Conservation (phyloP, 2,888 invertebrate genomes). For the Falcaria lacertinaria region DNA sequence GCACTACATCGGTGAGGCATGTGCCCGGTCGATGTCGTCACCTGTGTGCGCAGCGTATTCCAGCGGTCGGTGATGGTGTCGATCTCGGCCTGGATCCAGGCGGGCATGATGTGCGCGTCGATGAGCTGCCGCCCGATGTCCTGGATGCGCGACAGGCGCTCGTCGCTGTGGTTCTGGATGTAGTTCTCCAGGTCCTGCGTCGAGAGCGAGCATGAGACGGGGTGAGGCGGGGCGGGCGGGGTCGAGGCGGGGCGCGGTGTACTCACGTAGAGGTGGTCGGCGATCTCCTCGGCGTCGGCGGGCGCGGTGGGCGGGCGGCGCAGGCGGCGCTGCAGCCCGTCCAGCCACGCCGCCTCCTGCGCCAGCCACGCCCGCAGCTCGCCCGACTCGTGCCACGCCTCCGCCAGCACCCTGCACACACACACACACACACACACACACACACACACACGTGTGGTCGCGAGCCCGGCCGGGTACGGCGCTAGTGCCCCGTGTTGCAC, state of each 20-base stretch:
- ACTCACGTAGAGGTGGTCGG: slow-evolving; percentile 87
- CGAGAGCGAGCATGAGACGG: slow-evolving; percentile 29
- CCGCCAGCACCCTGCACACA: slow-evolving; percentile 78
- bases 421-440: slow-evolving; percentile 49
- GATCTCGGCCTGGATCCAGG: slow-evolving; percentile 83
- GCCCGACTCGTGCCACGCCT: slow-evolving; percentile 87
- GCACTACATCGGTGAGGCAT: no score
- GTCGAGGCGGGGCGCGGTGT: not conserved
- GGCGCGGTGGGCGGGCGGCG: slow-evolving; percentile 84
- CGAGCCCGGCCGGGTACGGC: not conserved
- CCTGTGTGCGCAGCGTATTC: slow-evolving; percentile 85
- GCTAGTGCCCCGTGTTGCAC: slow-evolving; percentile 14
- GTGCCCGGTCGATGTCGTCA: slow-evolving; percentile 35
- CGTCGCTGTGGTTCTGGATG: slow-evolving; percentile 85
- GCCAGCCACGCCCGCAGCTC: slow-evolving; percentile 89
- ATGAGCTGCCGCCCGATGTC: slow-evolving; percentile 86
- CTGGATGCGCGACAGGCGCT: slow-evolving; percentile 85
- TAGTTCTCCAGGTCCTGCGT: slow-evolving; percentile 90
- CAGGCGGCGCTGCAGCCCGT: slow-evolving; percentile 88
- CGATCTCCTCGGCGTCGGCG: slow-evolving; percentile 95
- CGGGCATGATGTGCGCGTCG: slow-evolving; percentile 86
- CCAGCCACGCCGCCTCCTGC: slow-evolving; percentile 88
- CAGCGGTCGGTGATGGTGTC: slow-evolving; percentile 82
- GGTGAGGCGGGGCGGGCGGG: slow-evolving; percentile 60
- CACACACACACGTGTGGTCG: slow-evolving; percentile 50